These are phyloP conservation scores for Ficedula albicollis DNA, from an alignment of 2,797 vertebrate genomes.

Conservation along the genomic window DNA sequence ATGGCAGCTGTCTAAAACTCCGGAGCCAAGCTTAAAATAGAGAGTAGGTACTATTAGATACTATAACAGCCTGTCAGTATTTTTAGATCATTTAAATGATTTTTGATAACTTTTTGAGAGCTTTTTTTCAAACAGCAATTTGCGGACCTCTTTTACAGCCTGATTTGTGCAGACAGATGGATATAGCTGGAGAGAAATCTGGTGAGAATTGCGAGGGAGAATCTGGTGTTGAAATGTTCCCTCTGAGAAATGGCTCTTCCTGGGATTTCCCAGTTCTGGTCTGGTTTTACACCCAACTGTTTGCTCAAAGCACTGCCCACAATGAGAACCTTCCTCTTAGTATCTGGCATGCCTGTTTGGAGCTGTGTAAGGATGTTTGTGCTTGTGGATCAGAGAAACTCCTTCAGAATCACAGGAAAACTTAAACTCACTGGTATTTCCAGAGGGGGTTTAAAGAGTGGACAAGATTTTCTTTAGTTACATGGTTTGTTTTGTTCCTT, in stretches of 20 bases:
- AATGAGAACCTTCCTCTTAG: neutral
- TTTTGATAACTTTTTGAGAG: neutral
- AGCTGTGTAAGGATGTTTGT: neutral
- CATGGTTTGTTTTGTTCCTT: neutral
- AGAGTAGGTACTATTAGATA: neutral
- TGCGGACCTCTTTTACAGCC: neutral
- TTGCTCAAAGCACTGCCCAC: neutral
- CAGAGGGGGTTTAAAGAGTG: neutral
- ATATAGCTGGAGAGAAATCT: neutral
- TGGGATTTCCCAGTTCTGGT: neutral
- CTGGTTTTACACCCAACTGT: neutral
- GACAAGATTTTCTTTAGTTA: neutral
- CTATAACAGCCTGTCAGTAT: neutral
- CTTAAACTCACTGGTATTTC: neutral
- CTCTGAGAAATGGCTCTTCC: neutral
- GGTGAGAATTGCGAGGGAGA: neutral
- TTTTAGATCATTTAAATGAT: neutral
- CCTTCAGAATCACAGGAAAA: neutral
- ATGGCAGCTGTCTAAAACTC: neutral
- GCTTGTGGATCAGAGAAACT: neutral
- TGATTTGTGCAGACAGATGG: neutral
- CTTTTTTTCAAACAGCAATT: neutral
- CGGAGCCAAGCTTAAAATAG: neutral
- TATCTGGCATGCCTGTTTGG: neutral
- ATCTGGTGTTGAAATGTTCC: neutral